These are phyloP conservation scores for Sapajus apella DNA, from an alignment of 2,113 vertebrate genomes.

Conservation along the genomic window DNA sequence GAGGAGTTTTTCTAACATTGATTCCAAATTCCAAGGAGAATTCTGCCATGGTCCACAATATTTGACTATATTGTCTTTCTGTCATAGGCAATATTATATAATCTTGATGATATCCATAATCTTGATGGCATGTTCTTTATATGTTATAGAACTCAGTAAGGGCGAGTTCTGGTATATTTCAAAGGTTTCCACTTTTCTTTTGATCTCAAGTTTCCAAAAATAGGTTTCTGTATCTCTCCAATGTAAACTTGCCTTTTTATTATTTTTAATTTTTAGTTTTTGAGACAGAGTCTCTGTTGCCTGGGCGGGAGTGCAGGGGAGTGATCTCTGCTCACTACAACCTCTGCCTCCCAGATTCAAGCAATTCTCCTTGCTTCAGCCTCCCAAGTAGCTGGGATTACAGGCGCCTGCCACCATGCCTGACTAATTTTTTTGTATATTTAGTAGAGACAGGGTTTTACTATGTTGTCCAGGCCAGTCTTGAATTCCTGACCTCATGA, in stretches of 20 bases:
- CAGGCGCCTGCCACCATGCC: too few relatives aligned
- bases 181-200: conserved; percentile 23
- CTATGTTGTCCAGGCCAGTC: too few relatives aligned
- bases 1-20: neutral
- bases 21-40: neutral
- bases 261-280: neutral
- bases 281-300: too few relatives aligned
- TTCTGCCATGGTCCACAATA: neutral
- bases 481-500: too few relatives aligned
- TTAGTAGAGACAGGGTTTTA: too few relatives aligned
- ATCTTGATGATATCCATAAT: neutral
- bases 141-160: neutral
- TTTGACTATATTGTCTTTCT: neutral
- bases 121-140: neutral
- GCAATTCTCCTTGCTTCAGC: too few relatives aligned
- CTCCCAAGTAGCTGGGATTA: too few relatives aligned
- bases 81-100: neutral
- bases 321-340: too few relatives aligned
- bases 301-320: too few relatives aligned
- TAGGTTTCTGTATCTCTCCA: neutral
- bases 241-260: neutral
- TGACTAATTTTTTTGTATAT: too few relatives aligned
- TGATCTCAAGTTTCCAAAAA: conserved; percentile 8
- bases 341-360: too few relatives aligned
- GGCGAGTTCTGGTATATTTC: neutral